Evolutionary conservation across 2,888 invertebrate genomes (phyloP).

Genomic region (Rhimphoctona megacephalus): DNA sequence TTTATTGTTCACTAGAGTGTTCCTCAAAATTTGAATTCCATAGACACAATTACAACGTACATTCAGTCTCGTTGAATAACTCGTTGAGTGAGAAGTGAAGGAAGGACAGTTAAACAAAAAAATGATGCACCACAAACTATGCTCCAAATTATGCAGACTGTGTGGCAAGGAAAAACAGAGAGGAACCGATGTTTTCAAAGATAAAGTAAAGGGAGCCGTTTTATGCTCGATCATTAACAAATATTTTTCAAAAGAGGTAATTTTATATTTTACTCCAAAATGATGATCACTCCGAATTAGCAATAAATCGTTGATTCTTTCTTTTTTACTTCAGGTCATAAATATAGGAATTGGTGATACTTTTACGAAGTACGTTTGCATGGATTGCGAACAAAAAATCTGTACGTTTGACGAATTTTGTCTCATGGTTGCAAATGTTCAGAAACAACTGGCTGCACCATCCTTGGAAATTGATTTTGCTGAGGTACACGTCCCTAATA

Average conservation of each 20-base stretch:
- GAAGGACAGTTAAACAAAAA: conserved; percentile 44
- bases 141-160: conserved; percentile 78
- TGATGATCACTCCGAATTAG: not conserved
- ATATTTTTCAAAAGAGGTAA: conserved; percentile 82
- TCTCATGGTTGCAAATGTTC: conserved; percentile 82
- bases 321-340: conserved; percentile 76
- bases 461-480: conserved; percentile 82
- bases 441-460: conserved; percentile 80
- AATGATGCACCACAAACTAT: conserved; percentile 79
- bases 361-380: conserved; percentile 81
- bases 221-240: conserved; percentile 82
- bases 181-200: conserved; percentile 81
- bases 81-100: not conserved
- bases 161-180: conserved; percentile 82
- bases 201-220: conserved; percentile 82
- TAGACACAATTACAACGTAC: not conserved
- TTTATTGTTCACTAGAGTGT: not conserved
- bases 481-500: conserved; percentile 74
- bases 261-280: not conserved
- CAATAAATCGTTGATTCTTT: not conserved
- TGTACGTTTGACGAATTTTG: conserved; percentile 83
- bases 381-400: conserved; percentile 82
- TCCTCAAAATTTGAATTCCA: conserved; percentile 7
- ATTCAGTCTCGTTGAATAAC: not conserved
- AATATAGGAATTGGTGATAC: conserved; percentile 79